Base-by-base conservation (phyloP, 2,113 vertebrate species). In the Amphiprion ocellaris region DNA sequence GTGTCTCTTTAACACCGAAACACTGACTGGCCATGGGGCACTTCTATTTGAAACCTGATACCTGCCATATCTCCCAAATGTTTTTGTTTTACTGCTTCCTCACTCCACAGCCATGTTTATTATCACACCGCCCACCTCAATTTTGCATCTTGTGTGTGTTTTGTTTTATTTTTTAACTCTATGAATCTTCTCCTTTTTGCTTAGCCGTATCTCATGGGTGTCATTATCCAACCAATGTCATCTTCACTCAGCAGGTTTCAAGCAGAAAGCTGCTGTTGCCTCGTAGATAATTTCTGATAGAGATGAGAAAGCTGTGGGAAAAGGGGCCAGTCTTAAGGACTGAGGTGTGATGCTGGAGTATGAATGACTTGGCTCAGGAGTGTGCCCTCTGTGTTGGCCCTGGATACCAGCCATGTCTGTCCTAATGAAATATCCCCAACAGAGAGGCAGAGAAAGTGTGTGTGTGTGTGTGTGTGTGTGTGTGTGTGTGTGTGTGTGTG, bases 351-450 rank as follows among this genome's bases (percentile, higher is more conserved):
- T 26, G 74, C 47, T 39, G 30, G 50, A 69, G 76, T 67, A 79
- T 55, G 87, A 89, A 86, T 77, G 84, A 77, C 80, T 81, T 53
- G 79, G 87, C 69, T 73, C 5, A 15, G 65, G 81, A 86, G 56
- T 19, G 1, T 70, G 81, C 63, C 89, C 91, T 90, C 81, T 49
- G 58, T 64, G 69, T 79, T 46, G 69, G 86, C 82, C 65, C 68
- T 89, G 85, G 64, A 84, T 55, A 74, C 79, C 71, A 58, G 89
- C 84, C 85, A 84, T 71, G 89, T 89, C 74, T 69, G 63, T 16
- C 0, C 80, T 93, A 90, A 92, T 91, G 89, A 93, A 92, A 91
- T 90, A 77, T 84, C 84, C 39, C 46, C 84, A 86, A 80, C 63
- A 46, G 49, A 49, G n/a, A 49, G 8, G 11, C 53, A 41, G 33